Percentiles rank a stretch among this genome's conserved stretches.
phyloP scores from a whole-genome alignment of 2,113 vertebrate genomes.

The Etheostoma spectabile region DNA sequence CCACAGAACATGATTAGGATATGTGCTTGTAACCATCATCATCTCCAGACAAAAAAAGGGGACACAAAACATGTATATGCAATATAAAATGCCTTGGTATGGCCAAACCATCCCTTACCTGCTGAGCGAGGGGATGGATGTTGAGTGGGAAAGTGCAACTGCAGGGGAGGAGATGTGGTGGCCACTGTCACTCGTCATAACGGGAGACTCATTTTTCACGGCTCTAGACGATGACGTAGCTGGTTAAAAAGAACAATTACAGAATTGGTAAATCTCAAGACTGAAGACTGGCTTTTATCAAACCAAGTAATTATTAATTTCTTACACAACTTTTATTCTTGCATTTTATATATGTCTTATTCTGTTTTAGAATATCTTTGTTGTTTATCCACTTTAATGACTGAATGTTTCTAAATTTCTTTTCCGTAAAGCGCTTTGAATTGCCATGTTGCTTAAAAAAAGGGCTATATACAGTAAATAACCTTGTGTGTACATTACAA shows the following conservation, averaged over 20 bases:
- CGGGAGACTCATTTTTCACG: constrained; percentile 85
- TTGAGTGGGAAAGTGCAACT: constrained; percentile 85
- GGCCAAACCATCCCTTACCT: constrained; percentile 82
- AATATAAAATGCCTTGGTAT: neutral
- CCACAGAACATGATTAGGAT: constrained; percentile 59
- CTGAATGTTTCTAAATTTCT: too few species aligned
- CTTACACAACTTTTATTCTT: too few species aligned
- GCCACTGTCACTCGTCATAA: constrained; percentile 82
- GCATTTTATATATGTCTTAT: too few species aligned
- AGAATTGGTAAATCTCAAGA: neutral
- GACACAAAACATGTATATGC: neutral
- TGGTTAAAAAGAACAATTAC: constrained; percentile 52
- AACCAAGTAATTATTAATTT: too few species aligned
- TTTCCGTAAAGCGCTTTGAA: too few species aligned
- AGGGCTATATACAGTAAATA: too few species aligned
- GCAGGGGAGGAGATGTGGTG: constrained; percentile 84
- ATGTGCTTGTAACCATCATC: constrained; percentile 78
- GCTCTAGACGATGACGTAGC: constrained; percentile 79
- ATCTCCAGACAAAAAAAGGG: constrained; percentile 37
- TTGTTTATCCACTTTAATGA: too few species aligned
- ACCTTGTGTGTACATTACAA: neutral
- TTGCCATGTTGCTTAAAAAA: too few species aligned
- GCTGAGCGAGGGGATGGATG: constrained; percentile 89
- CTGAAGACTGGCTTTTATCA: too few species aligned
- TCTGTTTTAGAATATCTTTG: too few species aligned